phyloP scores from a whole-genome alignment of 2,888 invertebrate genomes.

The Griposia aprilina region DNA sequence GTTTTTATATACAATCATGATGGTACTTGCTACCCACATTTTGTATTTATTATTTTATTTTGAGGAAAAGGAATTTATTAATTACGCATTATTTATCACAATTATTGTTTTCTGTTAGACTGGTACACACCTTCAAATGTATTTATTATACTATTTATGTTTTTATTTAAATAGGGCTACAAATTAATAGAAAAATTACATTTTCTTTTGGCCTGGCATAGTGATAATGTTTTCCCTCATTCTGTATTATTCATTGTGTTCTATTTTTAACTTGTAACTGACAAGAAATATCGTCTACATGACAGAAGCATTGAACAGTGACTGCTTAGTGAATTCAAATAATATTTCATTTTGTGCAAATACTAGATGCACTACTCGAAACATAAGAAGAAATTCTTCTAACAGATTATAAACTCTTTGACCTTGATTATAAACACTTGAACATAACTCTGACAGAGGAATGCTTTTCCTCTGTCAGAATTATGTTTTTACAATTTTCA shows the following conservation, averaged over 20 bases:
- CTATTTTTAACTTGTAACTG: neutral
- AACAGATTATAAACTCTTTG: too few species aligned
- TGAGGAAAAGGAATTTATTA: constrained; percentile 29
- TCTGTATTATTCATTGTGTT: neutral
- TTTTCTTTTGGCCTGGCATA: too few species aligned
- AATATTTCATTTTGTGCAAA: neutral
- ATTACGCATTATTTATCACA: neutral
- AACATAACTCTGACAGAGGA: too few species aligned
- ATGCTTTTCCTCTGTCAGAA: neutral
- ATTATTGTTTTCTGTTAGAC: neutral
- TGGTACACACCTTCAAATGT: neutral
- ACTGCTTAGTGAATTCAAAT: neutral
- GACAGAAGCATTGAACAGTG: neutral
- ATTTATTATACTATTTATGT: too few species aligned
- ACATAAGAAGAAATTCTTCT: neutral
- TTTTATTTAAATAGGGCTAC: neutral
- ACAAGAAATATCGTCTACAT: neutral
- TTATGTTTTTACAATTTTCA: neutral
- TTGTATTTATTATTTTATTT: constrained; percentile 24
- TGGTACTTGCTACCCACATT: constrained; percentile 50
- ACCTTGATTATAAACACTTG: too few species aligned
- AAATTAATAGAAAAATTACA: too few species aligned
- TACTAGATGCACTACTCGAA: neutral
- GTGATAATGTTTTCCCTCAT: neutral
- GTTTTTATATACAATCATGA: constrained; percentile 28